Conservation (phyloP, 2,888 invertebrate genomes). For the Hartigia nigra region DNA sequence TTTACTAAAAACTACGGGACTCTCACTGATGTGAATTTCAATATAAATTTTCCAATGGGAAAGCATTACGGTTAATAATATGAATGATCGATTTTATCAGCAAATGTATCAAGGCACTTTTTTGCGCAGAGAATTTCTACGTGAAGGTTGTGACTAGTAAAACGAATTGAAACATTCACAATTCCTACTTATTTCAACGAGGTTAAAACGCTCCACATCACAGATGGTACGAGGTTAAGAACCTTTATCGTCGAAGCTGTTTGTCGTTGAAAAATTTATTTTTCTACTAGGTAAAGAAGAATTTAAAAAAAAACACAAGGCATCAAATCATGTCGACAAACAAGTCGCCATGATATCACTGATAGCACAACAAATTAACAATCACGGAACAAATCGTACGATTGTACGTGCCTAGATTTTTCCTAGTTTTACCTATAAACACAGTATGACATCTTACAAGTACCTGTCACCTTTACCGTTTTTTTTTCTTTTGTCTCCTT, state of each 20-base stretch:
- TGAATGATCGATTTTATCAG: neutral
- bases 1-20: neutral
- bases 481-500: neutral
- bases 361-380: neutral
- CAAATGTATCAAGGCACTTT: neutral
- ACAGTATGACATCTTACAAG: neutral
- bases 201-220: neutral
- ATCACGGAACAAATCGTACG: neutral
- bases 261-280: neutral
- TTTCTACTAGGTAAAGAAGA: neutral
- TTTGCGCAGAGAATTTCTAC: neutral
- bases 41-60: neutral
- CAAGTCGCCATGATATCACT: neutral
- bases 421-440: neutral
- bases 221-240: neutral
- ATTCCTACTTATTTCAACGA: neutral
- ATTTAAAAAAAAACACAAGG: neutral
- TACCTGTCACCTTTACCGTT: conserved; percentile 3
- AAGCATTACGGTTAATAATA: neutral
- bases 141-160: neutral
- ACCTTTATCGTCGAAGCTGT: neutral
- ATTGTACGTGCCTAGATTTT: neutral
- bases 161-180: neutral
- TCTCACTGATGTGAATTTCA: neutral
- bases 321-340: neutral